Evolutionary conservation across 1,140 invertebrate species (phyloP), one percentile per base, ranked within the genome.

Genomic region (Bombus pascuorum): DNA sequence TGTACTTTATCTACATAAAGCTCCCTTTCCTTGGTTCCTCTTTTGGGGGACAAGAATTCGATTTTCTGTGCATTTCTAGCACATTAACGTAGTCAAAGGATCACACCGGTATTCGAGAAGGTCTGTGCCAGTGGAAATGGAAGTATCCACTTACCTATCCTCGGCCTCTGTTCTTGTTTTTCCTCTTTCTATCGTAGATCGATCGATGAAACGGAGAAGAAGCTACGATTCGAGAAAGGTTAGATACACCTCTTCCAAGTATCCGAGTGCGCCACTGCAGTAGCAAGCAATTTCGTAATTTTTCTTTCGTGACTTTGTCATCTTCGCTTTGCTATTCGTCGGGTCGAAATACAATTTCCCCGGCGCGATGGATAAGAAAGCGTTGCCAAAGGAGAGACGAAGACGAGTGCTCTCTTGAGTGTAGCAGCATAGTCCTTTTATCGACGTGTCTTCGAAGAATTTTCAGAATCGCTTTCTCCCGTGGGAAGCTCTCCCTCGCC

Each of bases 271-370:
- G 65, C 83, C 85, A 73, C 57, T 68, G 84, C 83, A 89, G 57
- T 28, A n/a, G 89, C 92, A 92, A 93, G 93, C 94, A 95, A 95
- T 95, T 95, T 95, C 93, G 93, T 94, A 95, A 95, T 95, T 95
- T 95, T 94, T 80, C 91, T 92, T n/a, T 90, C 88, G 87, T 80
- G 93, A 95, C 95, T 95, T 95, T 95, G 94, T 95, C 95, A 95
- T 95, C 93, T 94, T 94, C 94, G 93, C 94, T 94, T 94, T 93
- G 92, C 93, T 93, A 94, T 94, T 95, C 92, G 91, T 86, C 89
- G 87, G 72, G 82, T 84, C 87, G 89, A 95, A 95, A 95, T 95
- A 94, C 94, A 95, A 95, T 95, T 95, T 95, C 89, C 90, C 82
- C 91, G 90, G 90, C 89, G 90, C 90, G 83, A 57, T n/a, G 65